These are phyloP conservation scores for Pterocles burchelli DNA, from an alignment of 2,113 vertebrate genomes.

Conservation along the genomic window DNA sequence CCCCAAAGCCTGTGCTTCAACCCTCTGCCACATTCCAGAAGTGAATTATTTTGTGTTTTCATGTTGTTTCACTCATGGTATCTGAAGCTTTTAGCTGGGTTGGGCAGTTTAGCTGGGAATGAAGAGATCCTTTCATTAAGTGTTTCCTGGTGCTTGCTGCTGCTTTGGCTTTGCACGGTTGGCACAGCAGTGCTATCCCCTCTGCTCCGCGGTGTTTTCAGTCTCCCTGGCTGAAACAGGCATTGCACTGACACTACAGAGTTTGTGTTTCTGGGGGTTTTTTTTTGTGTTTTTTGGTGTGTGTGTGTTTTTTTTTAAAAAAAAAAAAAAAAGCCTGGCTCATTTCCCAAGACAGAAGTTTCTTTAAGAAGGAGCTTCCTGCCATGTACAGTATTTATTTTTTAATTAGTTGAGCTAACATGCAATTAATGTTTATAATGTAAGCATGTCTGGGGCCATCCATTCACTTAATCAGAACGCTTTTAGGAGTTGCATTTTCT, in stretches of 20 bases:
- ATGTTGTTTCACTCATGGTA: background rate
- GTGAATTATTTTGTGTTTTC: background rate
- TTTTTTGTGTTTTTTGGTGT: background rate
- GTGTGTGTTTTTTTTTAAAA: too few species aligned
- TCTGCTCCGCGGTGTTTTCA: background rate
- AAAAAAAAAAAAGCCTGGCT: background rate
- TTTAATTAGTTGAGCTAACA: constrained; percentile 59
- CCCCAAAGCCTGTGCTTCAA: background rate
- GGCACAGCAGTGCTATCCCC: background rate
- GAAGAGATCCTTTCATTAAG: background rate
- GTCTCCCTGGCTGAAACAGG: background rate
- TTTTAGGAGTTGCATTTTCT: constrained; percentile 14
- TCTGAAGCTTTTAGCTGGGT: background rate
- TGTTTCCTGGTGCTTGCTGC: background rate
- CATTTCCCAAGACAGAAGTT: constrained; percentile 33
- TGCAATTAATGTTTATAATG: constrained; percentile 59
- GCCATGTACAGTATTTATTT: constrained; percentile 21
- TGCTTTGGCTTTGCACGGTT: background rate
- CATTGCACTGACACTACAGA: background rate
- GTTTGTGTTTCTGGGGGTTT: background rate
- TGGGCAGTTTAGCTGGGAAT: background rate
- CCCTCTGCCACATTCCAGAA: background rate
- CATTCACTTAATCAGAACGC: background rate
- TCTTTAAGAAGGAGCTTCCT: constrained; percentile 42
- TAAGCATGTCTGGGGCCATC: constrained; percentile 22